Percentiles rank a stretch among this genome's conserved stretches.
Evolutionary conservation across 2,113 vertebrate genomes (phyloP).

Genomic region (Ceratotherium simum): DNA sequence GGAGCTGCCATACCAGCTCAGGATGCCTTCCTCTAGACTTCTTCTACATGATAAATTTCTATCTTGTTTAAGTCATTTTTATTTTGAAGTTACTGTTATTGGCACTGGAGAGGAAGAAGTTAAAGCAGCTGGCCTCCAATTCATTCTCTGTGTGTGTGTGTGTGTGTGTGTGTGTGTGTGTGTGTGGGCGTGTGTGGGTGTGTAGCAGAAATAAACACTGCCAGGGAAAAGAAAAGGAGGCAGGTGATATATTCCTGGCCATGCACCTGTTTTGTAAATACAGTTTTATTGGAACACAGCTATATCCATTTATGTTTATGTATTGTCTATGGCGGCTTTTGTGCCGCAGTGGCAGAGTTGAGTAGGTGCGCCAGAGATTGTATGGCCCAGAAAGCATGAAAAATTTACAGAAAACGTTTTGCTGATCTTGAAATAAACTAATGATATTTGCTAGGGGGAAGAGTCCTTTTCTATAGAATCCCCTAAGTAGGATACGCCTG

Average conservation of each 20-base stretch:
- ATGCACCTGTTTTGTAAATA: not conserved
- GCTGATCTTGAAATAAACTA: not conserved
- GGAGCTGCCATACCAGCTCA: not conserved
- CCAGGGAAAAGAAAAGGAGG: not conserved
- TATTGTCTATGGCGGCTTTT: not conserved
- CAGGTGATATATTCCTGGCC: not conserved
- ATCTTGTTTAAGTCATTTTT: not conserved
- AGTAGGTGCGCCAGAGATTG: not conserved
- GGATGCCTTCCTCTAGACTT: not conserved
- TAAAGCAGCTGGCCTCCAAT: not conserved
- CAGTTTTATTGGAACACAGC: not conserved
- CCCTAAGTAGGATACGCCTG: not conserved
- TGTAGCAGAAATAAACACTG: not conserved
- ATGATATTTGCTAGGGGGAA: not conserved
- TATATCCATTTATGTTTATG: not conserved
- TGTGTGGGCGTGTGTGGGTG: too few relatives aligned
- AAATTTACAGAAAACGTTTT: not conserved
- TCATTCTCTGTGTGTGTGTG: not conserved
- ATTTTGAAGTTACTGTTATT: slow-evolving; percentile 14
- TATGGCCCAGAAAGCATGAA: not conserved
- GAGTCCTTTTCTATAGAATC: not conserved
- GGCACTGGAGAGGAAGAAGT: not conserved
- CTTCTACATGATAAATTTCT: not conserved
- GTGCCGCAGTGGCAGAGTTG: not conserved
- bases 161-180: not conserved